phyloP scores from a whole-genome alignment of 2,888 invertebrate genomes.

The Apodemia mormo region DNA sequence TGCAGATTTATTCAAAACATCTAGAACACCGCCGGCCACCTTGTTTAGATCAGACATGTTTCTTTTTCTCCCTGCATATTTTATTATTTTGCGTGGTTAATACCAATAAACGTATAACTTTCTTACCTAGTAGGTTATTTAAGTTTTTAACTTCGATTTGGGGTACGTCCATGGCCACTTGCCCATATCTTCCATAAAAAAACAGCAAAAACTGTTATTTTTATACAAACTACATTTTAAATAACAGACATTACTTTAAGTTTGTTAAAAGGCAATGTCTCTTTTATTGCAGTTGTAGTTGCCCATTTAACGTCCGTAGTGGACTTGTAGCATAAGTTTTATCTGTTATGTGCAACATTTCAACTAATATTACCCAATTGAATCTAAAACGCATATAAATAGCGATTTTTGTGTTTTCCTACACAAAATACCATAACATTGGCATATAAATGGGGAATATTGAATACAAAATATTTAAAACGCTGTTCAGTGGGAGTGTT shows the following conservation, averaged over 20 bases:
- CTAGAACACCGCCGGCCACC: too few relatives aligned
- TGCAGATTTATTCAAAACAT: too few relatives aligned
- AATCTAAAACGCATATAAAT: conserved; percentile 9
- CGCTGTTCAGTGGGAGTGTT: not conserved
- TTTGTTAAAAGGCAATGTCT: conserved; percentile 8
- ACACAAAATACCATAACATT: conserved; percentile 7
- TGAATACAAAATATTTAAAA: not conserved
- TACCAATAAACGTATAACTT: too few relatives aligned
- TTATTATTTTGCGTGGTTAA: too few relatives aligned
- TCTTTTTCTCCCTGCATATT: too few relatives aligned
- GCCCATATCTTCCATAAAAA: too few relatives aligned
- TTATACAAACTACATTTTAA: not conserved
- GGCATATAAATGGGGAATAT: conserved; percentile 7
- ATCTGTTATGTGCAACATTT: conserved; percentile 1
- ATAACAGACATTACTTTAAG: not conserved
- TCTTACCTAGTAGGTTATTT: too few relatives aligned
- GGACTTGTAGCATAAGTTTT: conserved; percentile 5
- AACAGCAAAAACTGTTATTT: too few relatives aligned
- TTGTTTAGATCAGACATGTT: too few relatives aligned
- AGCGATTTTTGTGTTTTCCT: not conserved
- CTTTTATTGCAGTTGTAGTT: conserved; percentile 4
- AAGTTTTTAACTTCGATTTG: too few relatives aligned
- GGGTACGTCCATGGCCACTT: too few relatives aligned
- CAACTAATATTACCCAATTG: conserved; percentile 11
- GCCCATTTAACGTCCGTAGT: conserved; percentile 4